Conservation (phyloP, 2,113 vertebrate species). For the Prunella himalayana region DNA sequence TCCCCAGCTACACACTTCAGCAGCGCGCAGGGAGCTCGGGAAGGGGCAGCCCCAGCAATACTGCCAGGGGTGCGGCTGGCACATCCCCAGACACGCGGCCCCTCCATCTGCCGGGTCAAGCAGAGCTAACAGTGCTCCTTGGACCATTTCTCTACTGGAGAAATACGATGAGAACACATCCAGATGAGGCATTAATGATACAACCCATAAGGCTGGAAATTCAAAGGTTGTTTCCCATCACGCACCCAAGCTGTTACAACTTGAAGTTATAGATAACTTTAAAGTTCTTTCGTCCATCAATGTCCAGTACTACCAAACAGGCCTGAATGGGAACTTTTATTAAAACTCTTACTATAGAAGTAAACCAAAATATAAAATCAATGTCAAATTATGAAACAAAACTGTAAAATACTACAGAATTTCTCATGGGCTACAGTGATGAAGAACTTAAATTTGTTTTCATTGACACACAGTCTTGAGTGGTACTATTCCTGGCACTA, state of each 20-base stretch:
- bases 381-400: neutral
- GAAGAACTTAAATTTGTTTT: neutral
- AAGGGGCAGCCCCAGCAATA: fast-evolving
- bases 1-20: fast-evolving
- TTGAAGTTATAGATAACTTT: neutral
- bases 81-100: fast-evolving
- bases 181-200: neutral
- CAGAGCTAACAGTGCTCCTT: fast-evolving
- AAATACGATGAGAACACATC: fast-evolving
- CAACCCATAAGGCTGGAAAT: fast-evolving
- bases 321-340: neutral
- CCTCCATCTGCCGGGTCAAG: fast-evolving
- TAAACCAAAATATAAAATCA: neutral
- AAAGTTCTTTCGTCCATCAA: neutral
- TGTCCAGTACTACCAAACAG: neutral
- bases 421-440: neutral
- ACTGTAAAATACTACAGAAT: neutral
- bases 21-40: fast-evolving
- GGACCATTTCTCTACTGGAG: neutral
- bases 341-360: neutral
- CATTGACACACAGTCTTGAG: neutral
- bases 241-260: fast-evolving
- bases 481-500: neutral
- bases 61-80: neutral
- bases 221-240: neutral